These are phyloP conservation scores for Mormyrops attenuatus DNA, from an alignment of 2,797 vertebrate genomes.

Conservation along the genomic window DNA sequence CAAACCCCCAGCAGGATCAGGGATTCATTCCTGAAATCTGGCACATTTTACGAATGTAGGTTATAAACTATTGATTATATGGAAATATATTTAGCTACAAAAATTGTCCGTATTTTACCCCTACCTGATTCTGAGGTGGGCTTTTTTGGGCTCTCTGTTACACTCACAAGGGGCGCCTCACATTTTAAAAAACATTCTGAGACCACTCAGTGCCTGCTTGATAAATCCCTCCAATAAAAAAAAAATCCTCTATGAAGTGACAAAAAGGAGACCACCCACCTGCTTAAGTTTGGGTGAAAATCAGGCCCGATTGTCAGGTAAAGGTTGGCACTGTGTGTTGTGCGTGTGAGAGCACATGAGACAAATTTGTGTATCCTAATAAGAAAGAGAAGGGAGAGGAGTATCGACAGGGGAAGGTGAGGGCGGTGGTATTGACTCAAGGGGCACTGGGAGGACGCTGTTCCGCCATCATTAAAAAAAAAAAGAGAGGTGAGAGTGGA, in stretches of 20 bases:
- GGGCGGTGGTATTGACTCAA: not conserved
- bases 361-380: not conserved
- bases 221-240: not conserved
- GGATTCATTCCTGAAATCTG: not conserved
- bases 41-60: not conserved
- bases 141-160: not conserved
- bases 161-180: not conserved
- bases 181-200: not conserved
- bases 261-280: not conserved
- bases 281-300: not conserved
- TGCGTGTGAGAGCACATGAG: not conserved
- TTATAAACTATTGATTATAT: constrained; percentile 4
- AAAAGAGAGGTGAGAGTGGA: constrained; percentile 4
- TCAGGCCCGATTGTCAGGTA: not conserved
- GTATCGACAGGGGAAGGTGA: not conserved
- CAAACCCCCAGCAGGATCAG: not conserved
- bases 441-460: not conserved
- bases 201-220: not conserved
- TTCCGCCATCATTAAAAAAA: constrained; percentile 15
- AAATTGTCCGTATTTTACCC: not conserved
- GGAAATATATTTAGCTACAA: not conserved
- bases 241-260: not conserved
- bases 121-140: not conserved
- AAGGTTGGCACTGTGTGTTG: not conserved
- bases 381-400: not conserved